These are phyloP conservation scores for Coccyzus lansbergi DNA, from an alignment of 2,797 vertebrate genomes.

Conservation along the genomic window DNA sequence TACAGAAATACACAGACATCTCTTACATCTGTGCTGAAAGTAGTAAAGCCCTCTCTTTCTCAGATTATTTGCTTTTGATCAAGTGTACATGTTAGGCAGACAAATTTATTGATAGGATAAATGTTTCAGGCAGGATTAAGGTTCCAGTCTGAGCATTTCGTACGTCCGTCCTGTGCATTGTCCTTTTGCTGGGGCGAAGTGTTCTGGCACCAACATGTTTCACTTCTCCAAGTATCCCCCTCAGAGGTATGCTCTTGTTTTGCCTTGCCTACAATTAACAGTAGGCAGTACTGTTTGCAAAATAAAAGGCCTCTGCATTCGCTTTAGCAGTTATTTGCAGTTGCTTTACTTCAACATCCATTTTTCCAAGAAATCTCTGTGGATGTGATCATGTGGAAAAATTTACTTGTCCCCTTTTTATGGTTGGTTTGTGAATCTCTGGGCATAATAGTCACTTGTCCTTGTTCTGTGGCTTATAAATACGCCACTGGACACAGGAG, in stretches of 20 bases:
- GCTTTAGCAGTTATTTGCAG: conserved; percentile 41
- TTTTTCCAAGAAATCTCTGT: conserved; percentile 32
- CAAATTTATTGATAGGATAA: background rate
- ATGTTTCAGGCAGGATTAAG: background rate
- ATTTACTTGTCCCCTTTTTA: background rate
- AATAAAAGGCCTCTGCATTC: conserved; percentile 21
- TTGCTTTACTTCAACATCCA: background rate
- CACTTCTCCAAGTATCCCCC: background rate
- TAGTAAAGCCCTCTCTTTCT: background rate
- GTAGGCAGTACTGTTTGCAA: background rate
- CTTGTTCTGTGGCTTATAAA: background rate
- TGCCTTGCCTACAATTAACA: background rate
- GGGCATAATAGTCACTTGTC: background rate
- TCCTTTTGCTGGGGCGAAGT: background rate
- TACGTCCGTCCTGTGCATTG: background rate
- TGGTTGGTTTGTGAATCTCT: background rate
- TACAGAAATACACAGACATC: background rate
- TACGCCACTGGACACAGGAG: background rate
- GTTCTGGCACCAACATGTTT: accelerated
- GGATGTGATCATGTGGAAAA: conserved; percentile 34
- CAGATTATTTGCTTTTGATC: background rate
- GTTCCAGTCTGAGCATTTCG: background rate
- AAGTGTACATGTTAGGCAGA: background rate
- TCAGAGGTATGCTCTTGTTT: background rate
- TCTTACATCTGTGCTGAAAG: background rate